Evolutionary conservation across 1,140 invertebrate species (phyloP).

Genomic region (Lanistes nyassanus): DNA sequence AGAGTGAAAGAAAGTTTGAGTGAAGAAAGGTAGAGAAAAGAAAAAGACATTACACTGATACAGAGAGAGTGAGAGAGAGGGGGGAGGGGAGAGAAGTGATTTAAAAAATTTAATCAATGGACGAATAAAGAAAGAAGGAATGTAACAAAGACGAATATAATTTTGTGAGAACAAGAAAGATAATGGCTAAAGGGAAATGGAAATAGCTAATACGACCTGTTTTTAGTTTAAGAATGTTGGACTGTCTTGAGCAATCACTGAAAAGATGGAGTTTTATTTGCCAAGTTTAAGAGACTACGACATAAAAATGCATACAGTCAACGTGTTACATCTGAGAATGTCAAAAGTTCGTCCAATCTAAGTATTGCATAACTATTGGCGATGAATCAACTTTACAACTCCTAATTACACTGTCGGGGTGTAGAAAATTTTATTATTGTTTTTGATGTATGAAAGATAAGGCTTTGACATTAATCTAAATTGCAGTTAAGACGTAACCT

Average conservation of each 20-base stretch:
- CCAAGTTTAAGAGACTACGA: not conserved
- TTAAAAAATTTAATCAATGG: not conserved
- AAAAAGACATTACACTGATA: not conserved
- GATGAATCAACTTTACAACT: no score
- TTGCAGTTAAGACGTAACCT: no score
- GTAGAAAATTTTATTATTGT: no score
- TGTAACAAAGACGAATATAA: slow-evolving; percentile 1
- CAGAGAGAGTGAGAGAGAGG: slow-evolving; percentile 11
- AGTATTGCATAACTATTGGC: no score
- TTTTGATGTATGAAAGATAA: no score
- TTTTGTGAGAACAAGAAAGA: not conserved
- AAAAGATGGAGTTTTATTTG: not conserved
- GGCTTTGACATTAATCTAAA: no score
- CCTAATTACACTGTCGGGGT: no score
- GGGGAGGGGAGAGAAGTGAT: not conserved
- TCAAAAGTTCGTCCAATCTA: no score
- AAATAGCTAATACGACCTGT: not conserved
- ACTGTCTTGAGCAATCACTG: not conserved
- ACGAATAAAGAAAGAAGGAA: slow-evolving; percentile 1
- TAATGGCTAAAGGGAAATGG: not conserved
- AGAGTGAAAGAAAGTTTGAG: not conserved
- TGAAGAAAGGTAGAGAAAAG: not conserved
- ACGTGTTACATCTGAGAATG: not conserved
- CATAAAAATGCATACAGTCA: not conserved
- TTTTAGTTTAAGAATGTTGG: not conserved